These are phyloP conservation scores for Pegoplata infirma DNA, from an alignment of 2,888 invertebrate species.

Conservation along the genomic window DNA sequence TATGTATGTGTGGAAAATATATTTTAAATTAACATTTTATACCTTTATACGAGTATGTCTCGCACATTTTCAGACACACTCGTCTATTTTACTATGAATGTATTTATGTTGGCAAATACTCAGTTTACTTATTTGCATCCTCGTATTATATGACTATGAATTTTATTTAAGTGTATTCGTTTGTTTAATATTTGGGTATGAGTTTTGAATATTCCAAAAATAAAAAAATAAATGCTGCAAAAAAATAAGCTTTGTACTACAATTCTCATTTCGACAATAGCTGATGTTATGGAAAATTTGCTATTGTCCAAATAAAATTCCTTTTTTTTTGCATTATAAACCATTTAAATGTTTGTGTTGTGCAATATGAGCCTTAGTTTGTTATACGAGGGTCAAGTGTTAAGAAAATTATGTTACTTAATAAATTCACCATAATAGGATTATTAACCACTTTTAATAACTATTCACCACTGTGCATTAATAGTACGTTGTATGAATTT, in stretches of 20 bases:
- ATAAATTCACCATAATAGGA: too few species aligned
- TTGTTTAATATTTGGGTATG: constrained; percentile 43
- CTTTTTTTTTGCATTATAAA: constrained; percentile 41
- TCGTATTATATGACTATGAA: constrained; percentile 43
- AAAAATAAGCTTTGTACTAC: constrained; percentile 18
- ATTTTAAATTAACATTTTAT: constrained; percentile 38
- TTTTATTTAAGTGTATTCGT: constrained; percentile 54
- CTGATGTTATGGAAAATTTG: constrained; percentile 51
- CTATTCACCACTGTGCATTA: too few species aligned
- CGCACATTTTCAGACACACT: background rate
- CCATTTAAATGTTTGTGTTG: constrained; percentile 58
- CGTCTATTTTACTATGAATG: constrained; percentile 20
- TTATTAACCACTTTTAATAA: too few species aligned
- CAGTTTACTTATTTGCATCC: constrained; percentile 48
- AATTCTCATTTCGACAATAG: constrained; percentile 16
- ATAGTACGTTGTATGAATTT: too few species aligned
- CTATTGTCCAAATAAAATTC: constrained; percentile 55
- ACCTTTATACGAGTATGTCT: constrained; percentile 16
- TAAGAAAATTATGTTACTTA: too few species aligned
- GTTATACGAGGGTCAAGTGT: background rate
- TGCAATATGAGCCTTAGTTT: constrained; percentile 24
- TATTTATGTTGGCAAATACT: constrained; percentile 54
- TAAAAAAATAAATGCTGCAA: constrained; percentile 3
- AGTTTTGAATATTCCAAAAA: constrained; percentile 9
- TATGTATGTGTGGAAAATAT: constrained; percentile 11